A percentile compares a stretch with the other conserved stretches of the same genome.
Conservation (phyloP, 2,888 invertebrate species). For the Mylabris sibirica region DNA sequence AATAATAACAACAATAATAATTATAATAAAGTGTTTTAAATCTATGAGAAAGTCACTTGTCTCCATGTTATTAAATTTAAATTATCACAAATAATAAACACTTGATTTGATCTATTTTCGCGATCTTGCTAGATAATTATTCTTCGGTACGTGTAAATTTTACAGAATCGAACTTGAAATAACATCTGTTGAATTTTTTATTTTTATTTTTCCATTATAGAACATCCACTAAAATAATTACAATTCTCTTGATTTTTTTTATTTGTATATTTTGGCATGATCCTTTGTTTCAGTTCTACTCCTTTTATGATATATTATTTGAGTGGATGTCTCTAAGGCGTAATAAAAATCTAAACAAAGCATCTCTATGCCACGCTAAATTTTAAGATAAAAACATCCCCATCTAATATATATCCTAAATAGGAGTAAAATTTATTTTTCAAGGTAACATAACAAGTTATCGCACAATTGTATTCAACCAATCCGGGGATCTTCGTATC, state of each 20-base stretch:
- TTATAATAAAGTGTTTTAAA: neutral
- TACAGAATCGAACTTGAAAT: neutral
- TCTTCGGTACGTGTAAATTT: neutral
- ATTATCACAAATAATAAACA: no score
- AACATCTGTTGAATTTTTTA: conserved; percentile 1
- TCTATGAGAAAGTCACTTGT: neutral
- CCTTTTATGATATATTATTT: conserved; percentile 51
- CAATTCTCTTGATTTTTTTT: neutral
- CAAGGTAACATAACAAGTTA: conserved; percentile 19
- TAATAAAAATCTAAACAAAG: conserved; percentile 52
- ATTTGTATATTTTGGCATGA: conserved; percentile 1
- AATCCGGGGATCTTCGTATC: conserved; percentile 17
- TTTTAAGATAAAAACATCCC: conserved; percentile 37
- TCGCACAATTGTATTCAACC: conserved; percentile 28
- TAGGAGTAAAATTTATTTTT: conserved; percentile 3
- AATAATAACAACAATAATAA: neutral
- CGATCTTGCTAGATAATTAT: neutral
- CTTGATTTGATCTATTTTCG: no score
- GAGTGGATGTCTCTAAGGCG: conserved; percentile 45
- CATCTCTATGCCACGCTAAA: conserved; percentile 22
- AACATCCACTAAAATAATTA: conserved; percentile 3
- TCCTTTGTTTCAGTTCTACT: conserved; percentile 44
- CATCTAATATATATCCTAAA: conserved; percentile 36
- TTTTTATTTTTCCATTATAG: neutral
- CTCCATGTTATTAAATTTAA: no score